Conservation (phyloP, 2,797 vertebrate species). For the Discoglossus pictus region DNA sequence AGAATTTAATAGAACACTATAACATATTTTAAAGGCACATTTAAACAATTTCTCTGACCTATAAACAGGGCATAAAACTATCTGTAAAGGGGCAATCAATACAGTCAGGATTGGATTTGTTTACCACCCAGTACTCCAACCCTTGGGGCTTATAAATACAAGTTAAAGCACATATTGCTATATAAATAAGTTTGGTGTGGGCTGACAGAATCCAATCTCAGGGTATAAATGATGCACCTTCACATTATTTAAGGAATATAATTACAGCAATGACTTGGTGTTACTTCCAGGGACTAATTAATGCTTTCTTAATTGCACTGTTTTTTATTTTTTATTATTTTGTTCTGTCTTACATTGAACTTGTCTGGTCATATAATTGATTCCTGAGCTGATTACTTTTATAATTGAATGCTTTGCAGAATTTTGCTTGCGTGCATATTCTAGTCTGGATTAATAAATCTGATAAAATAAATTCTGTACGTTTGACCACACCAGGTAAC, state of each 20-base stretch:
- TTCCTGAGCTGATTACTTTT: slow-evolving; percentile 42
- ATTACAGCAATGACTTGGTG: slow-evolving; percentile 6
- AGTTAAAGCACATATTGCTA: no score
- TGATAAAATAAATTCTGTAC: slow-evolving; percentile 39
- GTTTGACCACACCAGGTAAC: slow-evolving; percentile 45
- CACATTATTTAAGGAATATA: slow-evolving; percentile 21
- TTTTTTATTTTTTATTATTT: slow-evolving; percentile 39
- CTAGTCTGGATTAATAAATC: slow-evolving; percentile 38
- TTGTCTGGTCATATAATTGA: slow-evolving; percentile 29
- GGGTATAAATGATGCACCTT: background rate
- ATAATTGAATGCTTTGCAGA: slow-evolving; percentile 43
- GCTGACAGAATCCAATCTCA: no score
- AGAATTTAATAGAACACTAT: no score
- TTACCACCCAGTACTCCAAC: no score
- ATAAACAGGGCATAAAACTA: no score
- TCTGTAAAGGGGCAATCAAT: no score
- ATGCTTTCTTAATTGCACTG: slow-evolving; percentile 33
- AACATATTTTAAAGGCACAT: no score
- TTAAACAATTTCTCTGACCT: no score
- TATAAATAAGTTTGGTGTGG: no score
- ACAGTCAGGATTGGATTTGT: no score
- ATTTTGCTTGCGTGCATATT: slow-evolving; percentile 47
- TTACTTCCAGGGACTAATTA: slow-evolving; percentile 14
- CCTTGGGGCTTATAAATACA: no score
- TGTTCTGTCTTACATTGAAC: slow-evolving; percentile 28